These are phyloP conservation scores for Spodoptera litura DNA, from an alignment of 1,140 invertebrate species.

Conservation along the genomic window DNA sequence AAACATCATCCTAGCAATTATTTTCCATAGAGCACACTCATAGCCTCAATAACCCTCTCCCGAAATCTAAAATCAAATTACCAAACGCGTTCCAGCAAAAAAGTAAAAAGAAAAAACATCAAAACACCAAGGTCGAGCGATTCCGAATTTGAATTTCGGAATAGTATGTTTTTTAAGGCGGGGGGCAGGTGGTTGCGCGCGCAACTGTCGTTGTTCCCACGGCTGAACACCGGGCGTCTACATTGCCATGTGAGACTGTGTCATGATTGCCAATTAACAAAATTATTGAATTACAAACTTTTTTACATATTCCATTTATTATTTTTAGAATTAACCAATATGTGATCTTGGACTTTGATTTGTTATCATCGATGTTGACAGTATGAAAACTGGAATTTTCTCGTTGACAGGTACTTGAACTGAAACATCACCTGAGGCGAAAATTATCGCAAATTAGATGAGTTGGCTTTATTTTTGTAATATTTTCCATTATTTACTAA, in stretches of 20 bases:
- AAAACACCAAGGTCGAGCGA: constrained; percentile 72
- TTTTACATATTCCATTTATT: constrained; percentile 1
- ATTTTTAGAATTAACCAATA: not conserved
- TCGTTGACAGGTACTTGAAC: too few species aligned
- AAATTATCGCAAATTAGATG: too few species aligned
- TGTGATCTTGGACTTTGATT: too few species aligned
- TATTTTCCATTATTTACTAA: too few species aligned
- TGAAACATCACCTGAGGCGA: too few species aligned
- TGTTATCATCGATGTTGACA: too few species aligned
- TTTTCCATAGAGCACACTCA: not conserved
- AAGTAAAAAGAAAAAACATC: constrained; percentile 55
- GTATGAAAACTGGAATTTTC: not conserved
- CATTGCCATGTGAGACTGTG: constrained; percentile 62
- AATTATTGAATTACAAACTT: constrained; percentile 45
- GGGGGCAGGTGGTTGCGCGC: constrained; percentile 73
- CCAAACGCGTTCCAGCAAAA: constrained; percentile 19
- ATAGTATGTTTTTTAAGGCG: constrained; percentile 73
- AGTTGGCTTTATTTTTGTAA: too few species aligned
- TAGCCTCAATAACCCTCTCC: not conserved
- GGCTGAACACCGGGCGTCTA: constrained; percentile 63
- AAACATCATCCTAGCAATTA: too few species aligned
- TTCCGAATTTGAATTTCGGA: constrained; percentile 79
- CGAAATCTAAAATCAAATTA: constrained; percentile 39
- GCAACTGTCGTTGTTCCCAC: constrained; percentile 76
- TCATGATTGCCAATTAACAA: constrained; percentile 74